Percentiles rank a stretch among this genome's conserved stretches.
phyloP scores from a whole-genome alignment of 2,113 vertebrate species.

The Pluvialis apricaria region DNA sequence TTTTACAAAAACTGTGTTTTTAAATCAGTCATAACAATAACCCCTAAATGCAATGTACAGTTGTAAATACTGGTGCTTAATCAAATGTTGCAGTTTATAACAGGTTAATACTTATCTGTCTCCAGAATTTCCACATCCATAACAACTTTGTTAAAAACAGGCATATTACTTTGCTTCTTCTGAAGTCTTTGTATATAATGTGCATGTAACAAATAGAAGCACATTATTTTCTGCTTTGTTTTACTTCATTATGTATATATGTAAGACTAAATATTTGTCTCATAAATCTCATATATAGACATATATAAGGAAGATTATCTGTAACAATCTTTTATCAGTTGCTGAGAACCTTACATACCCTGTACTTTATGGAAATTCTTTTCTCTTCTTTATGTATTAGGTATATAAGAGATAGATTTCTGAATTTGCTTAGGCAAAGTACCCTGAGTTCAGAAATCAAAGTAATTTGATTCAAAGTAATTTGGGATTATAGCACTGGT shows the following conservation, averaged over 20 bases:
- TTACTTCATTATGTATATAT: not conserved
- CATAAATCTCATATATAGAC: not conserved
- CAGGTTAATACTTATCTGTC: not conserved
- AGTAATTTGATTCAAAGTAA: not conserved
- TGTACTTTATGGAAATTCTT: not conserved
- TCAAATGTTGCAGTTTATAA: not conserved
- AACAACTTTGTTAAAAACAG: not conserved
- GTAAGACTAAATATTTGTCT: not conserved
- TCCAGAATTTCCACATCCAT: not conserved
- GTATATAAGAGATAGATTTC: not conserved
- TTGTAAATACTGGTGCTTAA: not conserved
- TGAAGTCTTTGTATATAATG: not conserved
- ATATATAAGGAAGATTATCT: not conserved
- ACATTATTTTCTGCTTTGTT: not conserved
- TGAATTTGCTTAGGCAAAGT: not conserved
- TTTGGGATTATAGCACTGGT: not conserved
- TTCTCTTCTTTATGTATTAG: not conserved
- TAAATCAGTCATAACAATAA: not conserved
- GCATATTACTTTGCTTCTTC: not conserved
- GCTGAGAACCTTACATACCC: not conserved
- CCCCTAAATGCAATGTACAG: not conserved
- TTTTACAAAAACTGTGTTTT: not conserved
- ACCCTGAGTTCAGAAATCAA: not conserved
- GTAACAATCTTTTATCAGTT: not conserved
- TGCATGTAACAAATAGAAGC: not conserved